Conservation (phyloP, 1,140 invertebrate species). For the Linepithema humile region DNA sequence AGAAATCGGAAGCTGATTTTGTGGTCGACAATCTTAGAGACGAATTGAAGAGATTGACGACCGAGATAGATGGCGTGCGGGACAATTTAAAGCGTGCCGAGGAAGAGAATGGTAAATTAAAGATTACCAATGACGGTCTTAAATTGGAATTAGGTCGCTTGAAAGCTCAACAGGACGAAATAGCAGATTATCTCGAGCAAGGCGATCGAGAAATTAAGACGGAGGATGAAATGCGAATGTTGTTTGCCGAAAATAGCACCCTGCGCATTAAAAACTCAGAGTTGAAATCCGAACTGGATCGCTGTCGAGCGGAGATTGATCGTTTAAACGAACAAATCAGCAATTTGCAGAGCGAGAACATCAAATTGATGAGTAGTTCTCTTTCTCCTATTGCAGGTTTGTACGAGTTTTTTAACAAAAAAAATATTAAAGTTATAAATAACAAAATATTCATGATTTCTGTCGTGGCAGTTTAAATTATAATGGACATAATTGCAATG, state of each 20-base stretch:
- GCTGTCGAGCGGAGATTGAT: background rate
- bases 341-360: background rate
- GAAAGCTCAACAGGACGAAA: background rate
- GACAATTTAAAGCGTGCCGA: background rate
- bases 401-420: background rate
- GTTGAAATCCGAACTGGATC: slow-evolving; percentile 27
- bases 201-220: background rate
- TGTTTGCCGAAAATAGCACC: background rate
- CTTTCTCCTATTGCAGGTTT: background rate
- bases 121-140: slow-evolving; percentile 1
- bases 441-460: background rate
- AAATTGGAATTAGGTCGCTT: slow-evolving; percentile 5
- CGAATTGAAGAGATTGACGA: slow-evolving; percentile 29
- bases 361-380: background rate
- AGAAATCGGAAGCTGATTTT: background rate
- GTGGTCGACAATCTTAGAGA: slow-evolving; percentile 32
- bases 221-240: background rate
- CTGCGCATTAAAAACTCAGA: slow-evolving; percentile 43
- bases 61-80: slow-evolving; percentile 14
- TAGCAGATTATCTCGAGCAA: background rate
- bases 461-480: background rate
- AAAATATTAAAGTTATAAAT: background rate
- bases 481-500: background rate
- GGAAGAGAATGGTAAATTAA: slow-evolving; percentile 41
- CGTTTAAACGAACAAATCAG: background rate